Evolutionary conservation across 1,140 invertebrate genomes (phyloP).

Genomic region (Aphelinus atriplicis): DNA sequence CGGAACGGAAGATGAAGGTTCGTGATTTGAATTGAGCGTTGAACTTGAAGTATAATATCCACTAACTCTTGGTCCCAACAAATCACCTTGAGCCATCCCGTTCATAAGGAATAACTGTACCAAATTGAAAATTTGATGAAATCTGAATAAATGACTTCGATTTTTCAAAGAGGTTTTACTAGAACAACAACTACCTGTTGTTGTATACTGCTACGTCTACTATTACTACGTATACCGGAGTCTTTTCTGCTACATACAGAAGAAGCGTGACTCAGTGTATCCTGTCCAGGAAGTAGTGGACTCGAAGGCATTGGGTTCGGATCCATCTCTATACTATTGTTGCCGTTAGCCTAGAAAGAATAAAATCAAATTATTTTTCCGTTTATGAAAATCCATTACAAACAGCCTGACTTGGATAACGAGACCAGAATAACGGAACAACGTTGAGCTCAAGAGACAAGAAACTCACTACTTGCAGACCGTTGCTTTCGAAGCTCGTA

Average conservation of each 20-base stretch:
- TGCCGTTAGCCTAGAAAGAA: conserved; percentile 48
- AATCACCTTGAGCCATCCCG: conserved; percentile 76
- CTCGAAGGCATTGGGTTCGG: conserved; percentile 62
- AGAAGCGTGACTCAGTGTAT: conserved; percentile 76
- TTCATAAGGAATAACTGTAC: conserved; percentile 74
- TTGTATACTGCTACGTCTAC: conserved; percentile 84
- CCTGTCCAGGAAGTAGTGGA: conserved; percentile 66
- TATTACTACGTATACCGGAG: conserved; percentile 86
- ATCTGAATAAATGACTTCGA: conserved; percentile 26
- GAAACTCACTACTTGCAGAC: conserved; percentile 7
- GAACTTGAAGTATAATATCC: conserved; percentile 88
- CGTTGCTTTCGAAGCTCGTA: conserved; percentile 8
- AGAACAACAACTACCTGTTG: conserved; percentile 72
- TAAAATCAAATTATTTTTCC: neutral
- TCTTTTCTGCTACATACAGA: conserved; percentile 86
- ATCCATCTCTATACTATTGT: conserved; percentile 61
- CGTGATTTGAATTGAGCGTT: conserved; percentile 68
- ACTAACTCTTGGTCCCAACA: conserved; percentile 82
- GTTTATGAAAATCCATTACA: too few species aligned
- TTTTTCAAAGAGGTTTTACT: neutral
- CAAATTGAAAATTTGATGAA: conserved; percentile 31
- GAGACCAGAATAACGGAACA: too few species aligned
- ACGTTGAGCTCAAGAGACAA: too few species aligned
- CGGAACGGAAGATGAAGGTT: conserved; percentile 60
- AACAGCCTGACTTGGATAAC: too few species aligned